Conservation (phyloP, 2,797 vertebrate genomes). For the Luscinia luscinia region DNA sequence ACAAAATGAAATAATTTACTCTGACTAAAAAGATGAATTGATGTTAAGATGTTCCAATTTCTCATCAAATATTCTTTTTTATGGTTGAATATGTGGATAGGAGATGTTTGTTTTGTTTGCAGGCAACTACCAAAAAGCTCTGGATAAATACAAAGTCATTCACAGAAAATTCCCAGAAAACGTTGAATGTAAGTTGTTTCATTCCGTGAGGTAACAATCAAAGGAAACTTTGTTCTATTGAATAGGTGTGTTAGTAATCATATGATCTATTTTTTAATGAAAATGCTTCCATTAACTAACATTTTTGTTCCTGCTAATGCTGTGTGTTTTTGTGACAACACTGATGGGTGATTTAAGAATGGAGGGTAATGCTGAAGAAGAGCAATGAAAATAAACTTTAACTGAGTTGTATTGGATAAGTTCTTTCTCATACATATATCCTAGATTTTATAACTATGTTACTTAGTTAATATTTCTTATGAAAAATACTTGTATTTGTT, state of each 20-base stretch:
- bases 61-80: background rate
- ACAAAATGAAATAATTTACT: background rate
- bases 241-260: background rate
- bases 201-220: background rate
- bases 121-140: conserved; percentile 97
- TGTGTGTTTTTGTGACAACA: background rate
- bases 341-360: background rate
- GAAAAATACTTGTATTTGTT: background rate
- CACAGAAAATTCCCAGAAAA: conserved; percentile 96
- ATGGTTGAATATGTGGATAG: background rate
- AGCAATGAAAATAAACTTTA: background rate
- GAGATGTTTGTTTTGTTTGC: conserved; percentile 51
- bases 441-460: background rate
- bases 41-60: background rate
- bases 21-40: background rate
- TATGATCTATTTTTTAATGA: background rate
- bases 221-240: background rate
- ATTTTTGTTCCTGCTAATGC: background rate
- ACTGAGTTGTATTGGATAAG: background rate
- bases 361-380: background rate
- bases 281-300: background rate
- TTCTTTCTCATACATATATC: background rate
- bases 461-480: background rate
- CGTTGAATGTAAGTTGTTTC: conserved; percentile 87
- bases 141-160: conserved; percentile 94